A percentile compares a stretch with the other conserved stretches of the same genome.
phyloP scores from a whole-genome alignment of 1,140 invertebrate species.

The Danaus melanippus region DNA sequence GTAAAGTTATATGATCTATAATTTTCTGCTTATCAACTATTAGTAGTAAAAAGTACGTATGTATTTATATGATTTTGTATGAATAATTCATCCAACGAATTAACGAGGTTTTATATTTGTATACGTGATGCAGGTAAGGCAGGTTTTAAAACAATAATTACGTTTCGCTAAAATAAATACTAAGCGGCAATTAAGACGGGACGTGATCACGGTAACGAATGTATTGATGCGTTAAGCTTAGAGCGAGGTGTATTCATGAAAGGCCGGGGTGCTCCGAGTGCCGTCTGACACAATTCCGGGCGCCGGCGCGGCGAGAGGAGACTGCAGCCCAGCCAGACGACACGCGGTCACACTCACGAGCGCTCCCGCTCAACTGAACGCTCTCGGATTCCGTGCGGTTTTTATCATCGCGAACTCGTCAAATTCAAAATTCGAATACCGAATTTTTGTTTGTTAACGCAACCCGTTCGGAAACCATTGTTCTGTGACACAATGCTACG shows the following conservation, averaged over 20 bases:
- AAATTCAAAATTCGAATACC: constrained; percentile 29
- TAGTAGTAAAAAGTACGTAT: too few relatives aligned
- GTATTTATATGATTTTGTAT: background rate
- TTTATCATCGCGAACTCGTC: constrained; percentile 17
- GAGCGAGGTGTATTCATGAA: constrained; percentile 50
- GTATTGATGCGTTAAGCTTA: constrained; percentile 57
- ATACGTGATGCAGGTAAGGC: constrained; percentile 4
- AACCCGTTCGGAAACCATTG: constrained; percentile 31
- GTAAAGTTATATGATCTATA: too few relatives aligned
- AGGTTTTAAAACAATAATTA: background rate
- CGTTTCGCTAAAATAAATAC: constrained; percentile 6
- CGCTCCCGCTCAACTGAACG: constrained; percentile 40
- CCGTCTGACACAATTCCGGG: constrained; percentile 64
- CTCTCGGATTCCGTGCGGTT: background rate
- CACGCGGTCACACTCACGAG: constrained; percentile 48
- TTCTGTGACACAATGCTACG: constrained; percentile 40
- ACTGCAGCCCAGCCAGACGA: constrained; percentile 63
- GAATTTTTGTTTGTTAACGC: constrained; percentile 21
- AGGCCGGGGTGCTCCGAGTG: constrained; percentile 51
- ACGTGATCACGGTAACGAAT: constrained; percentile 44
- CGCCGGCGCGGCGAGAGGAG: constrained; percentile 61
- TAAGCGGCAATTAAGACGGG: constrained; percentile 30
- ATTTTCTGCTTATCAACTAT: too few relatives aligned
- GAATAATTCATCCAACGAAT: constrained; percentile 16
- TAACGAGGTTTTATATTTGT: constrained; percentile 10